phyloP scores from a whole-genome alignment of 2,113 vertebrate genomes.

The Cromileptes altivelis region DNA sequence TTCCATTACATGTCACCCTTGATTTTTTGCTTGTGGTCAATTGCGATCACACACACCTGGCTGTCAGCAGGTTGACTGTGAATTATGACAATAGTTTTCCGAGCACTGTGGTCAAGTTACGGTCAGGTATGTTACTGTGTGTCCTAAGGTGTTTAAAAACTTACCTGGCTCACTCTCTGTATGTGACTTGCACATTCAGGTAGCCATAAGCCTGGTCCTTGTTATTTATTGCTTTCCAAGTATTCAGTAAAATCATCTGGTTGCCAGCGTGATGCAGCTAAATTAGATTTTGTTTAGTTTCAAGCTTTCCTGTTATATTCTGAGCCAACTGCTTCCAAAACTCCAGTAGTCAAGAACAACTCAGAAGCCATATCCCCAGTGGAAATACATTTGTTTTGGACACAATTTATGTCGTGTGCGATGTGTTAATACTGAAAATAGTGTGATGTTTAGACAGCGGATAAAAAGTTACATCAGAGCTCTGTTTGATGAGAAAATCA shows the following conservation, averaged over 20 bases:
- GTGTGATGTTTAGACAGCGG: not conserved
- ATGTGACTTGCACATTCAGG: conserved; percentile 2
- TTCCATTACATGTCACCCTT: not conserved
- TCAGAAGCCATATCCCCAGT: not conserved
- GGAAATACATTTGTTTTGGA: not conserved
- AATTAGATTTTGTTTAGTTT: not conserved
- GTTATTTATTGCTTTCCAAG: conserved; percentile 10
- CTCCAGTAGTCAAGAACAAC: not conserved
- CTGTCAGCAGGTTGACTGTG: conserved; percentile 47
- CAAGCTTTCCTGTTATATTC: not conserved
- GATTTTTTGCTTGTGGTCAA: conserved; percentile 9
- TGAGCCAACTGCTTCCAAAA: not conserved
- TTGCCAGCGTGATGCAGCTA: not conserved
- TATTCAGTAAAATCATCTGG: not conserved
- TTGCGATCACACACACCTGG: conserved; percentile 67
- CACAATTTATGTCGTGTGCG: not conserved
- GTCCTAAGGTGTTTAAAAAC: conserved; percentile 55
- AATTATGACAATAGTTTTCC: conserved; percentile 55
- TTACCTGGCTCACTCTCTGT: conserved; percentile 10
- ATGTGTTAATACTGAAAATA: not conserved
- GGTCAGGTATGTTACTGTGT: conserved; percentile 47
- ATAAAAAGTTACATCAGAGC: not conserved
- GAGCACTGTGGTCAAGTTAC: conserved; percentile 53
- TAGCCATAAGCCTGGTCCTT: not conserved
- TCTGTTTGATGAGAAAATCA: not conserved